A percentile compares a stretch with the other conserved stretches of the same genome.
Conservation (phyloP, 2,888 invertebrate genomes). For the Ochropleura leucogaster region DNA sequence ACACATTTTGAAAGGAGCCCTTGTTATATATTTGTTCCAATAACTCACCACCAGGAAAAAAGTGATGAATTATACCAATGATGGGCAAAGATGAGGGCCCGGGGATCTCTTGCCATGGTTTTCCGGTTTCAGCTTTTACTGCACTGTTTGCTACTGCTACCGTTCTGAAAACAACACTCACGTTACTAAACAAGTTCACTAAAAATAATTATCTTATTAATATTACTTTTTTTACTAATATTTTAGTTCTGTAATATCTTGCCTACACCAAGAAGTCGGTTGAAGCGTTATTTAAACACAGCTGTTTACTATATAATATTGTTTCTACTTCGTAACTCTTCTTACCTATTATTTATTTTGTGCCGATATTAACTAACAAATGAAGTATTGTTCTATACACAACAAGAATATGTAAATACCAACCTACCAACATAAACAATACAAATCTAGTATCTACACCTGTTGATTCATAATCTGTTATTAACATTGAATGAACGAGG, state of each 20-base stretch:
- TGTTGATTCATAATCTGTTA: neutral
- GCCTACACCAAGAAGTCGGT: too few relatives aligned
- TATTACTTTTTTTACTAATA: too few relatives aligned
- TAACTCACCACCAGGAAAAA: conserved; percentile 76
- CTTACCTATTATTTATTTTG: neutral
- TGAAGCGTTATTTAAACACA: neutral
- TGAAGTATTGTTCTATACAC: neutral
- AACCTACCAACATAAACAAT: neutral
- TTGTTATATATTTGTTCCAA: neutral
- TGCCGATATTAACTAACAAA: neutral
- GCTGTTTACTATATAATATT: too few relatives aligned
- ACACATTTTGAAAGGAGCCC: neutral
- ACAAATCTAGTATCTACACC: neutral
- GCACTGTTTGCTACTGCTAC: conserved; percentile 35
- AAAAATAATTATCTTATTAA: too few relatives aligned
- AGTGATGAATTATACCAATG: conserved; percentile 77
- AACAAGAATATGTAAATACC: neutral
- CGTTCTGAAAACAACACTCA: conserved; percentile 38
- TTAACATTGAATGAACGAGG: conserved; percentile 6
- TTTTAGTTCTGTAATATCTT: too few relatives aligned
- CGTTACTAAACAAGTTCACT: neutral
- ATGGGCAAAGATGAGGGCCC: conserved; percentile 85
- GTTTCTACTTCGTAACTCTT: neutral
- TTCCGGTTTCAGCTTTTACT: conserved; percentile 50
- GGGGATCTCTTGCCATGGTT: conserved; percentile 82